phyloP scores from a whole-genome alignment of 2,797 vertebrate genomes.

The Pseudomugil tenellus region DNA sequence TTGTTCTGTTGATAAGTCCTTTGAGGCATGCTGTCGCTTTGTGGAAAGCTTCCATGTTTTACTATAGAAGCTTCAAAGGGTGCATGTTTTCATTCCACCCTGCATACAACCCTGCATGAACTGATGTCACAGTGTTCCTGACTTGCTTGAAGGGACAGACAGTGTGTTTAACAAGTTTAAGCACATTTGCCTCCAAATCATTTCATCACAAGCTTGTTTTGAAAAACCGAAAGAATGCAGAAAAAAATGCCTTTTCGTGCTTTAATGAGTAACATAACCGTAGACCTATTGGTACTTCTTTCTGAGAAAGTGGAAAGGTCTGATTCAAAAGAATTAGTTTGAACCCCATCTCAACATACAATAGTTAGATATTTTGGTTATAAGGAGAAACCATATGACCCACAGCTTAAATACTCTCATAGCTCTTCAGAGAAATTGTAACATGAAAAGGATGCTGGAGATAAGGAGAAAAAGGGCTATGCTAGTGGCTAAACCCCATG shows the following conservation, averaged over 20 bases:
- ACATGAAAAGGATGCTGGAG: conserved; percentile 17
- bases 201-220: conserved; percentile 15
- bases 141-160: background rate
- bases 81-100: conserved; percentile 22
- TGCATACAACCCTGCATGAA: background rate
- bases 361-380: background rate
- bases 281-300: background rate
- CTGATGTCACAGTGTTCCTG: conserved; percentile 21
- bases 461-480: background rate
- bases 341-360: background rate
- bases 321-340: background rate
- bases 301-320: background rate
- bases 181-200: conserved; percentile 8
- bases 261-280: background rate
- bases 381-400: background rate
- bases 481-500: background rate
- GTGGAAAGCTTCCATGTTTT: conserved; percentile 15
- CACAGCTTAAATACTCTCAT: background rate
- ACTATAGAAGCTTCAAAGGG: conserved; percentile 1
- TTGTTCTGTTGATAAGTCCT: conserved; percentile 11
- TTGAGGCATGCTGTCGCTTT: conserved; percentile 9
- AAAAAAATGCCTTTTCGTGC: background rate
- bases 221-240: conserved; percentile 8
- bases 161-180: conserved; percentile 12
- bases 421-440: conserved; percentile 11